Conservation (phyloP, 2,797 vertebrate genomes). For the Coracias cyanogaster region DNA sequence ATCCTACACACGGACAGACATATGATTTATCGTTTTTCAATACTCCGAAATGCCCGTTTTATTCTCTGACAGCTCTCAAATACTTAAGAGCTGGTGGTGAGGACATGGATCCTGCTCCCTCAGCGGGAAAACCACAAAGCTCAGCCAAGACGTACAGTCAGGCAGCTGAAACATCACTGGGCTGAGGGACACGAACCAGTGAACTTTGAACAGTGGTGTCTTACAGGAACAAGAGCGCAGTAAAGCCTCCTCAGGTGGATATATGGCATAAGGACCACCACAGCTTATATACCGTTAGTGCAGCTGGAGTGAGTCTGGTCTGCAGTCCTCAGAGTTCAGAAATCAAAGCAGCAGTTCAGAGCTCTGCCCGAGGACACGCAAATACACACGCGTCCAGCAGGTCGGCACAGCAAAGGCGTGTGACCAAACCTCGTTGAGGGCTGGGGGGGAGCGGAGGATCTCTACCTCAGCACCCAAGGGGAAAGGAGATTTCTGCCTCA, state of each 20-base stretch:
- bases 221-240: background rate
- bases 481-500: background rate
- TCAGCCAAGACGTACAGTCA: accelerated
- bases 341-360: accelerated
- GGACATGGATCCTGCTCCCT: background rate
- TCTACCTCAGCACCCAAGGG: accelerated
- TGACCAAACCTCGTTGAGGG: background rate
- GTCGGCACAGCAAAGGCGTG: background rate
- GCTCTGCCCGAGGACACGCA: accelerated
- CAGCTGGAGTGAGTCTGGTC: accelerated
- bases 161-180: accelerated
- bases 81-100: background rate
- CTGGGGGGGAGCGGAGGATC: background rate
- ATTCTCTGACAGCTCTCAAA: background rate
- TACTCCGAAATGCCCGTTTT: background rate
- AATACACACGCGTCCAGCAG: accelerated
- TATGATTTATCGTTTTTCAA: background rate
- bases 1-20: background rate
- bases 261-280: background rate
- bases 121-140: background rate
- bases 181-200: accelerated
- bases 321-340: background rate
- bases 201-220: accelerated
- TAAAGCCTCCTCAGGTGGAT: background rate
- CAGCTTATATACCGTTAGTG: background rate